Evolutionary conservation across 1,140 invertebrate species (phyloP).

Genomic region (Elysia chlorotica): DNA sequence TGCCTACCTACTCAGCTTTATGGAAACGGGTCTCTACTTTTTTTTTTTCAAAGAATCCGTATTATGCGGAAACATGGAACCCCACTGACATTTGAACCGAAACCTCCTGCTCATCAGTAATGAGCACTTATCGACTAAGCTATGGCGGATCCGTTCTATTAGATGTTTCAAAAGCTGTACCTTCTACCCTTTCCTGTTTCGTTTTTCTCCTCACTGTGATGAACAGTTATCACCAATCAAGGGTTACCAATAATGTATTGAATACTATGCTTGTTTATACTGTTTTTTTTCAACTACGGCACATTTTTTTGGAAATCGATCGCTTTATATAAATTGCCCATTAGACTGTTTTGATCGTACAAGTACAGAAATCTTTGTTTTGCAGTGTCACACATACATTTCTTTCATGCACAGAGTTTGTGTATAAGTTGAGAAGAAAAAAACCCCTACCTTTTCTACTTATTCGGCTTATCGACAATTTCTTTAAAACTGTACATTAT

Average conservation of each 20-base stretch:
- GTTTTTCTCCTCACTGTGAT: too few relatives aligned
- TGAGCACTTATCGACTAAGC: neutral
- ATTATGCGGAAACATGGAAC: too few relatives aligned
- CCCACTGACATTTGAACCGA: neutral
- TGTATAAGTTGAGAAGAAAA: neutral
- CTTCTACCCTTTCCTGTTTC: too few relatives aligned
- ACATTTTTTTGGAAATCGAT: neutral
- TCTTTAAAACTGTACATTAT: too few relatives aligned
- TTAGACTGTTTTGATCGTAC: too few relatives aligned
- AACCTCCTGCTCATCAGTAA: neutral
- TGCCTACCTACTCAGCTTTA: neutral
- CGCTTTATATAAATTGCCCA: neutral
- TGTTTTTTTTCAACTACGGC: neutral
- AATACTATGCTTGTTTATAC: neutral
- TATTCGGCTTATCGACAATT: neutral
- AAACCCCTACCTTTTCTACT: neutral
- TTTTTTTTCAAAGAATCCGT: too few relatives aligned
- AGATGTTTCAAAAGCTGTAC: too few relatives aligned
- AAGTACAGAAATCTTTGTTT: neutral
- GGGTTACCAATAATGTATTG: too few relatives aligned
- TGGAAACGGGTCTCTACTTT: neutral
- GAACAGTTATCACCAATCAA: too few relatives aligned
- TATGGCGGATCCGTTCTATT: too few relatives aligned
- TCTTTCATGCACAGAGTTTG: neutral
- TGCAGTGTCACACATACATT: neutral